These are phyloP conservation scores for Sandelia bainsii DNA, from an alignment of 2,797 vertebrate species.

Conservation along the genomic window DNA sequence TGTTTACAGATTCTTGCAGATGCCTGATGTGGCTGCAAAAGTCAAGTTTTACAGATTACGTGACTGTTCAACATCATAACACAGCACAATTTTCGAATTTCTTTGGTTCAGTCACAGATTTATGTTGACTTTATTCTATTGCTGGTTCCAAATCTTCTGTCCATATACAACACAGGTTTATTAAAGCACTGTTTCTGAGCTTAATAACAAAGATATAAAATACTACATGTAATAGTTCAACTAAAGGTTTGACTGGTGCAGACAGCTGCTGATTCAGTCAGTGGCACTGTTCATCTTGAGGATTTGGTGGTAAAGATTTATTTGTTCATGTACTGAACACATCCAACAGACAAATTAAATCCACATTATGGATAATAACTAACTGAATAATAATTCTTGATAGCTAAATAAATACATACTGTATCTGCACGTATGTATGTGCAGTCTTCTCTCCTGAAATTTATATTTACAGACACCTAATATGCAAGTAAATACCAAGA, in stretches of 20 bases:
- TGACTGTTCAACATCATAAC: too few species aligned
- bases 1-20: neutral
- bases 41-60: neutral
- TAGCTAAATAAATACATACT: too few species aligned
- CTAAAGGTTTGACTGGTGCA: neutral
- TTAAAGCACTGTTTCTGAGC: too few species aligned
- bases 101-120: neutral
- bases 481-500: too few species aligned
- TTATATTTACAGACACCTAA: neutral
- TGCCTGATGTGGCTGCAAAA: neutral
- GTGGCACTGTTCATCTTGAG: neutral
- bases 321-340: slow-evolving; percentile 11
- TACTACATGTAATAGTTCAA: too few species aligned
- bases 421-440: too few species aligned
- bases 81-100: neutral
- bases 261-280: neutral
- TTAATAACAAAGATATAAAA: too few species aligned
- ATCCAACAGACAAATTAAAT: slow-evolving; percentile 10
- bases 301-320: slow-evolving; percentile 8
- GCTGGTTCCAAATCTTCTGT: neutral
- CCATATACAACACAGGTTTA: too few species aligned
- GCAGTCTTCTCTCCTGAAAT: too few species aligned
- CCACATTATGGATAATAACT: neutral
- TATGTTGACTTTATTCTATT: neutral
- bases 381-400: too few species aligned